A percentile compares a stretch with the other conserved stretches of the same genome.
These are phyloP conservation scores for Chymomyza caudatula DNA, from an alignment of 2,888 invertebrate genomes.

Conservation along the genomic window DNA sequence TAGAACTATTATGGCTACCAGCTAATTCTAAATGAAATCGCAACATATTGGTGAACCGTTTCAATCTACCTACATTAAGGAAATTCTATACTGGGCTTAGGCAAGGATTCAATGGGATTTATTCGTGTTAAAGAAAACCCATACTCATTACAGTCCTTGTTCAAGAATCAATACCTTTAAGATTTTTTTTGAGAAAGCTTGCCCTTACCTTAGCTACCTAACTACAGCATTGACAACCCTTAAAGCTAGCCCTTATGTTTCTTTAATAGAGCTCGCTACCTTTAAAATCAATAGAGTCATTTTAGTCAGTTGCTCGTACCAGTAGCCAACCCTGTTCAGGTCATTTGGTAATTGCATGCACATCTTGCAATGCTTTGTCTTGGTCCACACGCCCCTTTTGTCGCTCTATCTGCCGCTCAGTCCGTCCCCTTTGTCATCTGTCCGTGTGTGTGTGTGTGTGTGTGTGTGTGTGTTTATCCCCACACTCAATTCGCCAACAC, in stretches of 20 bases:
- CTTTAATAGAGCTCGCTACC: background rate
- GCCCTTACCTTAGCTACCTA: background rate
- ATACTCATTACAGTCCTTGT: background rate
- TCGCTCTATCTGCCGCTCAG: constrained; percentile 35
- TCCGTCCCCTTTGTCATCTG: background rate
- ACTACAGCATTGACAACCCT: too few species aligned
- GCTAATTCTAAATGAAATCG: too few species aligned
- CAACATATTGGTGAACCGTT: too few species aligned
- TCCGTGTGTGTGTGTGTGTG: background rate
- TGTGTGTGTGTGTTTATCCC: background rate
- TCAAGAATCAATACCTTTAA: background rate
- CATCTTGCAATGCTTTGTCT: constrained; percentile 20
- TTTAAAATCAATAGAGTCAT: constrained; percentile 57
- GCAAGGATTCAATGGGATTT: too few species aligned
- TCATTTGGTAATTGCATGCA: constrained; percentile 64
- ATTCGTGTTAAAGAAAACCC: background rate
- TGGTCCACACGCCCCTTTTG: constrained; percentile 2
- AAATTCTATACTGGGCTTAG: too few species aligned
- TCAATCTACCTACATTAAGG: too few species aligned
- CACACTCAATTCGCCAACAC: constrained; percentile 40
- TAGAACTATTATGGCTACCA: too few species aligned
- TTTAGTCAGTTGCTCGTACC: constrained; percentile 21
- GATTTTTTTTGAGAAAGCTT: background rate
- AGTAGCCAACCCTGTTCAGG: constrained; percentile 10
- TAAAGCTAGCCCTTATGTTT: background rate